Percentiles rank a stretch among this genome's conserved stretches.
phyloP scores from a whole-genome alignment of 64 coral and sea anemone genomes.

The Anthopleura sola region DNA sequence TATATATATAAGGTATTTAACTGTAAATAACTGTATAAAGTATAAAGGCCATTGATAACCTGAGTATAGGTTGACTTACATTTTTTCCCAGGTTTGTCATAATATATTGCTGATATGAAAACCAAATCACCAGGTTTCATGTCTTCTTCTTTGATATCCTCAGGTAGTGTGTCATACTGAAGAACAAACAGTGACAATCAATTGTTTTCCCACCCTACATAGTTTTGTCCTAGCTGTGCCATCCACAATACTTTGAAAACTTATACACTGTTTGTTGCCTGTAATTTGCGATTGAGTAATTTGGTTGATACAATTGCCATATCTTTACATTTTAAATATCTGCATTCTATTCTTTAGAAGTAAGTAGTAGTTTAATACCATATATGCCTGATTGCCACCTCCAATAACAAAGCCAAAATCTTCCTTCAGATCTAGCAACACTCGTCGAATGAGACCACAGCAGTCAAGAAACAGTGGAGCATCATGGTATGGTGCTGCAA shows the following conservation, averaged over 20 bases:
- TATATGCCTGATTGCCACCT: slow-evolving; percentile 96
- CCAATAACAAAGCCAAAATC: slow-evolving; percentile 93
- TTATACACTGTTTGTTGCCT: no score
- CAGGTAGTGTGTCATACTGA: slow-evolving; percentile 90
- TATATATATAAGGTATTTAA: no score
- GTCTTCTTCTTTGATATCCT: slow-evolving; percentile 56
- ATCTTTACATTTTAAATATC: no score
- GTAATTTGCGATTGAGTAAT: no score
- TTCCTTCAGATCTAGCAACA: slow-evolving; percentile 80
- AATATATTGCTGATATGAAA: slow-evolving; percentile 89
- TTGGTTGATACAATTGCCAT: no score
- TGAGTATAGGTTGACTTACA: slow-evolving; percentile 62
- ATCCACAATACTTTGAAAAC: no score
- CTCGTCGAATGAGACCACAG: slow-evolving; percentile 83
- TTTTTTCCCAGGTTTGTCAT: slow-evolving; percentile 53
- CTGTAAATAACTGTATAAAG: no score
- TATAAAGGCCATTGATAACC: no score
- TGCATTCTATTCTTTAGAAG: not conserved
- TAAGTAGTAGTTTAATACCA: slow-evolving; percentile 38
- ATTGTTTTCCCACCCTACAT: no score
- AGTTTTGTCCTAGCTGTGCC: no score
- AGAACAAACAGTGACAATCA: not conserved
- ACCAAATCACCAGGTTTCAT: slow-evolving; percentile 95
- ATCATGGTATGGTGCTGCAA: slow-evolving; percentile 62
- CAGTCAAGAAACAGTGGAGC: slow-evolving; percentile 95